A percentile compares a stretch with the other conserved stretches of the same genome.
These are phyloP conservation scores for Siderastrea siderea DNA, from an alignment of 92 coral and sea anemone genomes.

Conservation along the genomic window DNA sequence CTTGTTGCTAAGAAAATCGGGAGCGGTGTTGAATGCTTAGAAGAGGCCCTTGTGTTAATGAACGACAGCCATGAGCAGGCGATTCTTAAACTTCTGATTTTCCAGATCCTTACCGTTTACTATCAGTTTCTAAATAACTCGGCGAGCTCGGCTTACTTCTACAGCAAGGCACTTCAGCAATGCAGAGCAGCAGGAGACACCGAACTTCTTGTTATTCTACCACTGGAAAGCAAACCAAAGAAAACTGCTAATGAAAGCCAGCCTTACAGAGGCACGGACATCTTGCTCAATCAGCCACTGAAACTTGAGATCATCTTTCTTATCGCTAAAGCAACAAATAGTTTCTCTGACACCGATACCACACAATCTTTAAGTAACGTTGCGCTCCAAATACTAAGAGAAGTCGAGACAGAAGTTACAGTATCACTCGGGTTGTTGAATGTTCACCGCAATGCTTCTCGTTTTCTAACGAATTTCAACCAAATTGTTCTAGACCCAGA, in stretches of 20 bases:
- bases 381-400: neutral
- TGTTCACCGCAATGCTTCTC: neutral
- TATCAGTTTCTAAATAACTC: neutral
- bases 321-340: neutral
- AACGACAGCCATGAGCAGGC: neutral
- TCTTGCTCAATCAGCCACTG: neutral
- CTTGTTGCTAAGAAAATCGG: neutral
- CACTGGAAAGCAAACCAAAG: neutral
- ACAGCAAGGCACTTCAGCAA: neutral
- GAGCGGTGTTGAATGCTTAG: slow-evolving; percentile 7
- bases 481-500: neutral
- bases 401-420: too few species aligned
- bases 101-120: neutral
- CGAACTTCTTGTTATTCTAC: neutral
- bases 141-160: neutral
- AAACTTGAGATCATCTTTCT: neutral
- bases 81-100: neutral
- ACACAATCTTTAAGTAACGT: neutral
- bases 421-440: neutral
- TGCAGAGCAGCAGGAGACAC: neutral
- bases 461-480: neutral
- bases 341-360: neutral
- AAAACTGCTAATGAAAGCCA: neutral
- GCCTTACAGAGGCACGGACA: neutral
- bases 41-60: neutral